These are phyloP conservation scores for Apodemus speciosus DNA, from an alignment of 2,113 vertebrate genomes.

Conservation along the genomic window DNA sequence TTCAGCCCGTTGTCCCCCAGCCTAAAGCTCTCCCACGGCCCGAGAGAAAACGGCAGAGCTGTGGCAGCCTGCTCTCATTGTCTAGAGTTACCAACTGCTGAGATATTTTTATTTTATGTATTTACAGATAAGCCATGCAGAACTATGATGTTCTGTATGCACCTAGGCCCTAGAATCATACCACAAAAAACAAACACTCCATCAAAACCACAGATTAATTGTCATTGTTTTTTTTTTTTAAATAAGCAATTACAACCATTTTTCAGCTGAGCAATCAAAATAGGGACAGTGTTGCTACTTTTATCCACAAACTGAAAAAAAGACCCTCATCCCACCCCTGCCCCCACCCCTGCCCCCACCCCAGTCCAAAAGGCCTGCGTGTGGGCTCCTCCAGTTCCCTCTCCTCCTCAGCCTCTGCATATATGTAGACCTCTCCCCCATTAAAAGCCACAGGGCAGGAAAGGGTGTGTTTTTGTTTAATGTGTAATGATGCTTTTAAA, in stretches of 20 bases:
- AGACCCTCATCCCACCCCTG: not conserved
- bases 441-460: not conserved
- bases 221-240: not conserved
- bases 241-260: not conserved
- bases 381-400: not conserved
- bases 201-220: conserved; percentile 32
- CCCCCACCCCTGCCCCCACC: not conserved
- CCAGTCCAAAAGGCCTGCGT: not conserved
- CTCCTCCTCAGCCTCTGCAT: not conserved
- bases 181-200: not conserved
- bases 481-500: conserved; percentile 59
- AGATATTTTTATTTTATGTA: not conserved
- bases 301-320: not conserved
- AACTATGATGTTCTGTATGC: not conserved
- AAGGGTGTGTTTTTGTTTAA: conserved; percentile 37
- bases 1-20: not conserved
- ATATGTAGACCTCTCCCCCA: not conserved
- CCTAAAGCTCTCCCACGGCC: not conserved
- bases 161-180: not conserved
- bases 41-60: not conserved
- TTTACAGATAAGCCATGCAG: not conserved
- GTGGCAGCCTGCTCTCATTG: not conserved
- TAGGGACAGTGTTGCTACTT: not conserved
- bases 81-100: conserved; percentile 8
- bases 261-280: not conserved